These are phyloP conservation scores for Stenopsyche tienmushanensis DNA, from an alignment of 1,140 invertebrate genomes.

Conservation along the genomic window DNA sequence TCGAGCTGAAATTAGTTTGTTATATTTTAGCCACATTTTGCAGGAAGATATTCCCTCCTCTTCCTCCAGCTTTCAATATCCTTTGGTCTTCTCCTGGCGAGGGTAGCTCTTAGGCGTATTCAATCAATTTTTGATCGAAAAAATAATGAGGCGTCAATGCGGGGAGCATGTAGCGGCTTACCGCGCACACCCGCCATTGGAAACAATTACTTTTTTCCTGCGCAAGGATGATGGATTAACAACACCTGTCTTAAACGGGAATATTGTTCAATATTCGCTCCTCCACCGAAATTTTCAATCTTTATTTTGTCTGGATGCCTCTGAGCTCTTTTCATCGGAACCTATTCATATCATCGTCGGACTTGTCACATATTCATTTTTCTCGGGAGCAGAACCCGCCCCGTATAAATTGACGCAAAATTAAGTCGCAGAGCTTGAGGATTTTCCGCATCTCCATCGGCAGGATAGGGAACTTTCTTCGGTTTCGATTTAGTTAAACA, in stretches of 20 bases:
- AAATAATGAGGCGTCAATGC: slow-evolving; percentile 27
- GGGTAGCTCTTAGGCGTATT: slow-evolving; percentile 11
- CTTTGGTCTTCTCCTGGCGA: not conserved
- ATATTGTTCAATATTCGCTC: slow-evolving; percentile 20
- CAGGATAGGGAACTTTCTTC: no score
- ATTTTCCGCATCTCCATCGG: no score
- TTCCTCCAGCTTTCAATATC: not conserved
- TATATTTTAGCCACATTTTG: no score
- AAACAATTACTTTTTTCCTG: slow-evolving; percentile 27
- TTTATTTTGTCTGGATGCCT: not conserved
- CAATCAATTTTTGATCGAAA: slow-evolving; percentile 33
- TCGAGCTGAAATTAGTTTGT: no score
- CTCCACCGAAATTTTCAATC: slow-evolving; percentile 21
- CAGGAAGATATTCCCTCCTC: no score
- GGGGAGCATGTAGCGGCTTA: slow-evolving; percentile 27
- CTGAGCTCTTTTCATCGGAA: not conserved
- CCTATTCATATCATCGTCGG: not conserved
- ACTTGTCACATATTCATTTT: no score
- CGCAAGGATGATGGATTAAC: slow-evolving; percentile 27
- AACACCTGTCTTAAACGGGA: slow-evolving; percentile 31
- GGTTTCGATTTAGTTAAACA: no score
- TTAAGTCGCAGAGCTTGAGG: no score
- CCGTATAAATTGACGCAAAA: no score
- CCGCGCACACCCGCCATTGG: slow-evolving; percentile 19
- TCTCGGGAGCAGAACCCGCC: no score